A percentile compares a stretch with the other conserved stretches of the same genome.
phyloP scores from a whole-genome alignment of 1,140 invertebrate genomes.

The Mya arenaria region DNA sequence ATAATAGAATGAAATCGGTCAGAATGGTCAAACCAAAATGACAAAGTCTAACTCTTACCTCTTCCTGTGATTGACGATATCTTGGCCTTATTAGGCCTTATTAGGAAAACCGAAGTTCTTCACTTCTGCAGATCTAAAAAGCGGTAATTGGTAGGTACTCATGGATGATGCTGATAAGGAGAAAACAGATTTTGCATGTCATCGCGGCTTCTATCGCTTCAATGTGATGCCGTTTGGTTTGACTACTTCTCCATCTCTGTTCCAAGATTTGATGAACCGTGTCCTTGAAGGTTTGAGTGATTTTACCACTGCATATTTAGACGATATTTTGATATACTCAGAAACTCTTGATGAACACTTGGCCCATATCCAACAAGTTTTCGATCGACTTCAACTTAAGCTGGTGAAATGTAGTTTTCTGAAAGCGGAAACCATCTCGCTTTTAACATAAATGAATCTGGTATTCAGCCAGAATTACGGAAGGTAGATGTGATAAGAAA shows the following conservation, averaged over 20 bases:
- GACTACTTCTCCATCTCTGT: slow-evolving; percentile 57
- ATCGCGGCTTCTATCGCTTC: too few species aligned
- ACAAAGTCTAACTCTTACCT: slow-evolving; percentile 64
- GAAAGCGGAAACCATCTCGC: slow-evolving; percentile 11
- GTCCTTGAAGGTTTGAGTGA: slow-evolving; percentile 42
- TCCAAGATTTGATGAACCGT: slow-evolving; percentile 65
- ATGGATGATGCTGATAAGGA: slow-evolving; percentile 70
- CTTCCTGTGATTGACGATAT: slow-evolving; percentile 72
- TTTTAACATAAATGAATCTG: slow-evolving; percentile 1
- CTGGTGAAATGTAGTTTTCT: slow-evolving; percentile 43
- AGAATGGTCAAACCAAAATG: slow-evolving; percentile 68
- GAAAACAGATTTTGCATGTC: slow-evolving; percentile 75
- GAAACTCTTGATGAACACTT: slow-evolving; percentile 44
- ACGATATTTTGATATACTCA: slow-evolving; percentile 61
- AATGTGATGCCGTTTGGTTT: slow-evolving; percentile 63
- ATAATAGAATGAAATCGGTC: slow-evolving; percentile 46
- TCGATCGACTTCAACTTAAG: slow-evolving; percentile 63
- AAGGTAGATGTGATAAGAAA: slow-evolving; percentile 1
- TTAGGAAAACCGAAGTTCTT: slow-evolving; percentile 61
- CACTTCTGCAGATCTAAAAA: slow-evolving; percentile 61
- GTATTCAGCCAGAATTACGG: slow-evolving; percentile 16
- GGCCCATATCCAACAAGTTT: slow-evolving; percentile 58
- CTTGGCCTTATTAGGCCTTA: slow-evolving; percentile 54
- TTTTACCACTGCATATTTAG: slow-evolving; percentile 22
- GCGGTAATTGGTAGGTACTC: slow-evolving; percentile 81